Evolutionary conservation across 2,797 vertebrate genomes (phyloP).

Genomic region (Agapornis canus): DNA sequence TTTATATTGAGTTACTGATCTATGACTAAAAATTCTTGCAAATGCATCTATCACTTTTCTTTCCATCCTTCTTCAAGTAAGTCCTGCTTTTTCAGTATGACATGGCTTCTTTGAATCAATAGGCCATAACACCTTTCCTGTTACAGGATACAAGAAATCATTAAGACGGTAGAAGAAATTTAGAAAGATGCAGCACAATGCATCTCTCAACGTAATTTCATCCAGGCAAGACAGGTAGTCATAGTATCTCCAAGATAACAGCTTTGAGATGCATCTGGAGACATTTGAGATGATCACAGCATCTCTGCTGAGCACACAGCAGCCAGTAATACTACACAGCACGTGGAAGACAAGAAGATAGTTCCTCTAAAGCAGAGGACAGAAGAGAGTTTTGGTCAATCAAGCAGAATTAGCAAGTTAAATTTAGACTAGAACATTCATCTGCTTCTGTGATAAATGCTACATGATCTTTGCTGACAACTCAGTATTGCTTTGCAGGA

Average conservation of each 20-base stretch:
- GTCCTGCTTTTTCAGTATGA: background rate
- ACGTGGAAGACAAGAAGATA: background rate
- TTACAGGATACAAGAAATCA: background rate
- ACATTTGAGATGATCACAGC: background rate
- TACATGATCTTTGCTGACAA: background rate
- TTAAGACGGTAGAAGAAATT: background rate
- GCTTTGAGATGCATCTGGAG: background rate
- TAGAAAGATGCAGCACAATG: background rate
- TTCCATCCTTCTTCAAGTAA: background rate
- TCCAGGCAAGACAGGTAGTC: background rate
- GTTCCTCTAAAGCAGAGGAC: background rate
- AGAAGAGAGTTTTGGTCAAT: background rate
- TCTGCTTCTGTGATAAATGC: background rate
- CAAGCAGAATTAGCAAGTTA: background rate
- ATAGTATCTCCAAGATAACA: background rate
- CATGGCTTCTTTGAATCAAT: background rate
- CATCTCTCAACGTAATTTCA: background rate
- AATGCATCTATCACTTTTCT: background rate
- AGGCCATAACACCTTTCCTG: background rate
- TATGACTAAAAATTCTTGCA: background rate
- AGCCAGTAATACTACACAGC: background rate
- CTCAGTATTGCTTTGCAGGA: background rate
- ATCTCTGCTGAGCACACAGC: background rate
- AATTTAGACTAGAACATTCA: background rate
- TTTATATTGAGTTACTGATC: background rate